These are phyloP conservation scores for Drosophila serrata DNA, from an alignment of 1,140 invertebrate genomes.

Conservation along the genomic window DNA sequence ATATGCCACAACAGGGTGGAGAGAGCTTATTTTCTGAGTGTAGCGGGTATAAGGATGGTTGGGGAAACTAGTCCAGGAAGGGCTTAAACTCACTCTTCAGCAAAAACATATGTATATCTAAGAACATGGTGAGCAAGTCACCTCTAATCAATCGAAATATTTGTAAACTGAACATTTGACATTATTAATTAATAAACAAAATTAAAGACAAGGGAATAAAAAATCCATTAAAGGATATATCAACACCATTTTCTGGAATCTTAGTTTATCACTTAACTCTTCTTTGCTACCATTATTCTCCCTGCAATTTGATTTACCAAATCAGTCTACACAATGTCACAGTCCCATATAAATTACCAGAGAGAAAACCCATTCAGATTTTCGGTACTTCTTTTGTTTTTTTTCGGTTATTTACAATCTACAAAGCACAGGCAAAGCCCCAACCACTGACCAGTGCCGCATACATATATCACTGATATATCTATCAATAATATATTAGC, in stretches of 20 bases:
- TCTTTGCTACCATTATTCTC: not conserved
- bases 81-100: not conserved
- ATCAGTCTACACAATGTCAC: conserved; percentile 16
- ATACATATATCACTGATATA: conserved; percentile 61
- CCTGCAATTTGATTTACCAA: conserved; percentile 25
- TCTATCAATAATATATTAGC: conserved; percentile 65
- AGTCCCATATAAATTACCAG: not conserved
- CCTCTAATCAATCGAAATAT: not conserved
- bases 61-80: conserved; percentile 4
- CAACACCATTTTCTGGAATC: conserved; percentile 10
- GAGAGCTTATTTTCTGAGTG: conserved; percentile 30
- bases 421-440: conserved; percentile 17
- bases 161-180: conserved; percentile 20
- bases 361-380: conserved; percentile 27
- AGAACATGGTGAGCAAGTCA: not conserved
- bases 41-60: conserved; percentile 21
- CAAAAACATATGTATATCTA: not conserved
- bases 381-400: conserved; percentile 32
- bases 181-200: conserved; percentile 22
- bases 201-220: not conserved
- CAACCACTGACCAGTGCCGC: conserved; percentile 46
- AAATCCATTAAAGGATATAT: conserved; percentile 25
- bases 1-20: conserved; percentile 49
- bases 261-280: not conserved
- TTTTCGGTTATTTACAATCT: conserved; percentile 48